Conservation (phyloP, 2,113 vertebrate species). For the Speoplatyrhinus poulsoni region DNA sequence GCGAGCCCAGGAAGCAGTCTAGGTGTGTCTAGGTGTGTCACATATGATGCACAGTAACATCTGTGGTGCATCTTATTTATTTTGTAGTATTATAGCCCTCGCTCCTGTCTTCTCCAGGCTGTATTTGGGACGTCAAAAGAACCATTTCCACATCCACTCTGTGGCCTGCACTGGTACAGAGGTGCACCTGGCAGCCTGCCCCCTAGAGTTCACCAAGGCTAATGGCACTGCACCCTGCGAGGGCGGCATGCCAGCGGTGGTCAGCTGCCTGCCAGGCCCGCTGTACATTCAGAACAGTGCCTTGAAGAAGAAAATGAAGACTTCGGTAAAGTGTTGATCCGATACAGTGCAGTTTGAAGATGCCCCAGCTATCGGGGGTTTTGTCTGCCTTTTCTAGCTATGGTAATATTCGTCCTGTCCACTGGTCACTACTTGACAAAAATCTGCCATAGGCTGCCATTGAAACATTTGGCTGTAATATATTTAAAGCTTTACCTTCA, state of each 20-base stretch:
- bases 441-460: neutral
- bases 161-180: slow-evolving; percentile 88
- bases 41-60: neutral
- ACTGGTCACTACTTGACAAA: no score
- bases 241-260: slow-evolving; percentile 80
- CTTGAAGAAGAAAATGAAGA: slow-evolving; percentile 81
- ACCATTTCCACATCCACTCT: slow-evolving; percentile 82
- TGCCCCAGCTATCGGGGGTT: no score
- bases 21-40: no score
- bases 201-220: slow-evolving; percentile 83
- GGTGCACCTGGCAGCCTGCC: slow-evolving; percentile 89
- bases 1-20: no score
- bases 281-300: slow-evolving; percentile 67
- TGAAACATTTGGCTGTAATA: no score
- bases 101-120: slow-evolving; percentile 71
- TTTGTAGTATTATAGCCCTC: neutral
- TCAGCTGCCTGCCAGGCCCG: slow-evolving; percentile 88
- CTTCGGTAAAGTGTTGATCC: slow-evolving; percentile 56
- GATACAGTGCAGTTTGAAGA: no score
- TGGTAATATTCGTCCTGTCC: no score
- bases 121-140: slow-evolving; percentile 83
- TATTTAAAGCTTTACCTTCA: no score
- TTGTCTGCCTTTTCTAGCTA: no score
- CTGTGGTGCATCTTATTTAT: neutral
- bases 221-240: slow-evolving; percentile 78